Evolutionary conservation across 2,113 vertebrate genomes (phyloP), one percentile per base, ranked within the genome.

Genomic region (Dicerorhinus sumatrensis): DNA sequence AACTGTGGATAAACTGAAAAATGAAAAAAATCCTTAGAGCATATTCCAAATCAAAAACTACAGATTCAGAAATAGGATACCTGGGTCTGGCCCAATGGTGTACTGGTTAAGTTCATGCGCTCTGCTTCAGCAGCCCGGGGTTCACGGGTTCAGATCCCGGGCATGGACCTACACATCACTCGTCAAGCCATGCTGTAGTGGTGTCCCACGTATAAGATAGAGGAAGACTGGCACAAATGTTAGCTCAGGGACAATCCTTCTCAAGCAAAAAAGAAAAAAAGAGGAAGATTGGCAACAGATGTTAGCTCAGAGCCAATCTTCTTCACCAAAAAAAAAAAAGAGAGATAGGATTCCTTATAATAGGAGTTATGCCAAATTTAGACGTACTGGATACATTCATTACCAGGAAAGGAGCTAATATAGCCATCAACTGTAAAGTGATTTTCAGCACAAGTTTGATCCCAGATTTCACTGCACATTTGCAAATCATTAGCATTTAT

Each of bases 1-100:
- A 72, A 73, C 42, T 70, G n/a, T 48, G 42, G 62, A 79, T 92
- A 77, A 72, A 83, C 33, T 65, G 21, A 46, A 92, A 88, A 88
- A 62, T 69, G 51, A 76, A 89, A 31, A 31, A 92, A 48, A 46
- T 72, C 14, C 46, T 27, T 46, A 67, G 14, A 39, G 4, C 27
- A 3, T 56, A 63, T 95, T 83, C 62, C 42, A 89, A 87, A 73
- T 84, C 21, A 84, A 79, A 84, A 92, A 89, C 18, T 60, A 73
- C 89, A 84, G 46, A 31, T 79, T 92, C 54, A 72, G 70, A 89
- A 85, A 70, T 33, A 56, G 33, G 18, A 56, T 48, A 84, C 10
- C 54, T 82, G 42, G 42, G 5, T 42, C 42, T 42, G 42, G 42
- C 42, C 42, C 42, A 5, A 5, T 42, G 42, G 42, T 42, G 42